Conservation (phyloP, 1,140 invertebrate genomes). For the Belonocnema kinseyi region DNA sequence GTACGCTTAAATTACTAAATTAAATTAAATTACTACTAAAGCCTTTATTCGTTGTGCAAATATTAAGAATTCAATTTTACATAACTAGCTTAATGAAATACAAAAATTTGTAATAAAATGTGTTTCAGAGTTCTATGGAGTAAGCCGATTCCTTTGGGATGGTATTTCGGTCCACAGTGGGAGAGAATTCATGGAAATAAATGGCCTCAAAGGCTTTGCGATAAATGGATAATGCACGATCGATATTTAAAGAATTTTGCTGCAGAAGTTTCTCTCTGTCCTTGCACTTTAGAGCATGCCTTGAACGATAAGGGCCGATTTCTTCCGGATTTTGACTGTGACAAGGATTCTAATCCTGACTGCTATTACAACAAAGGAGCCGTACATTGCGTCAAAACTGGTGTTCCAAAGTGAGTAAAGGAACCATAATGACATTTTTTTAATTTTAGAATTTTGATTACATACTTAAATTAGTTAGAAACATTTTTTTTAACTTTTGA, state of each 20-base stretch:
- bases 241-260: conserved; percentile 93
- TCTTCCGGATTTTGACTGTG: conserved; percentile 93
- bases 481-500: too few species aligned
- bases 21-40: not conserved
- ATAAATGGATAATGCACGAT: conserved; percentile 92
- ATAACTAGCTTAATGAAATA: too few species aligned
- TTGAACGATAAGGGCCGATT: conserved; percentile 93
- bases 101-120: conserved; percentile 32
- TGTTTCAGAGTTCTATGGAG: conserved; percentile 87
- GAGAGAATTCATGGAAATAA: conserved; percentile 82
- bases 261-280: conserved; percentile 89
- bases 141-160: conserved; percentile 91
- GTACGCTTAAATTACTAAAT: conserved; percentile 77
- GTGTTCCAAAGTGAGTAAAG: conserved; percentile 88
- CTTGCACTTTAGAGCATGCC: conserved; percentile 94
- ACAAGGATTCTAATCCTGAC: conserved; percentile 91
- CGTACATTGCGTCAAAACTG: conserved; percentile 93
- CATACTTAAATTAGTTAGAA: too few species aligned
- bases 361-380: conserved; percentile 93
- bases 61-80: too few species aligned
- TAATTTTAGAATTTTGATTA: too few species aligned
- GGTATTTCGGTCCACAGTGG: conserved; percentile 95
- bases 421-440: too few species aligned
- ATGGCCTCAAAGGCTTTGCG: conserved; percentile 90
- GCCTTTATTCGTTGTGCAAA: too few species aligned